Conservation (phyloP, 2,113 vertebrate species). For the Columbina picui region DNA sequence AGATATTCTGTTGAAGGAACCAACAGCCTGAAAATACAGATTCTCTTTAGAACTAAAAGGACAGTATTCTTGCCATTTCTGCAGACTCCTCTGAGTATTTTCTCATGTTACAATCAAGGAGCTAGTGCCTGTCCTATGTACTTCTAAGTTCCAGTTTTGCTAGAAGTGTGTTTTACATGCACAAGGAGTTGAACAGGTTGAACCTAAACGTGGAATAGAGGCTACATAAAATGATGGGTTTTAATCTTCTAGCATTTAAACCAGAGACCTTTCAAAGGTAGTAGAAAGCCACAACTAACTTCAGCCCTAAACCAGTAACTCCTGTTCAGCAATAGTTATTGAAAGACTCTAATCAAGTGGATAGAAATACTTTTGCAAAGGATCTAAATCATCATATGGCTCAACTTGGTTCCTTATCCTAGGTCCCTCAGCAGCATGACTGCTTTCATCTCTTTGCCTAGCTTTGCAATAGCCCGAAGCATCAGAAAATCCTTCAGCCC, state of each 20-base stretch:
- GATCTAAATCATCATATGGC: not conserved
- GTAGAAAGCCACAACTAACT: not conserved
- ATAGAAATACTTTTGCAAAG: not conserved
- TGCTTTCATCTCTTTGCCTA: constrained; percentile 37
- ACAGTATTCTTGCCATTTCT: not conserved
- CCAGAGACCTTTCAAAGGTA: not conserved
- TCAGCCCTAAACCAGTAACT: not conserved
- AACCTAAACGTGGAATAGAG: not conserved
- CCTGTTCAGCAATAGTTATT: not conserved
- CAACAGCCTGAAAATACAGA: not conserved
- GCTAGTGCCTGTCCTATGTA: not conserved
- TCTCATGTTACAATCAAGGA: not conserved
- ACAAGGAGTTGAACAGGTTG: not conserved
- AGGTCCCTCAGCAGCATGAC: not conserved
- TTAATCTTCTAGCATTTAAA: not conserved
- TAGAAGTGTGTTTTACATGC: not conserved
- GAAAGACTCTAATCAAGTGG: not conserved
- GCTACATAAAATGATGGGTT: not conserved
- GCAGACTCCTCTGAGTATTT: not conserved
- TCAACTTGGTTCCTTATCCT: not conserved
- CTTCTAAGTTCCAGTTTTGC: not conserved
- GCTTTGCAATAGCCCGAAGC: constrained; percentile 24
- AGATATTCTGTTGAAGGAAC: not conserved
- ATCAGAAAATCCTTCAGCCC: not conserved
- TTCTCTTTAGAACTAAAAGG: not conserved